These are phyloP conservation scores for Fukomys damarensis DNA, from an alignment of 2,113 vertebrate species.

Conservation along the genomic window DNA sequence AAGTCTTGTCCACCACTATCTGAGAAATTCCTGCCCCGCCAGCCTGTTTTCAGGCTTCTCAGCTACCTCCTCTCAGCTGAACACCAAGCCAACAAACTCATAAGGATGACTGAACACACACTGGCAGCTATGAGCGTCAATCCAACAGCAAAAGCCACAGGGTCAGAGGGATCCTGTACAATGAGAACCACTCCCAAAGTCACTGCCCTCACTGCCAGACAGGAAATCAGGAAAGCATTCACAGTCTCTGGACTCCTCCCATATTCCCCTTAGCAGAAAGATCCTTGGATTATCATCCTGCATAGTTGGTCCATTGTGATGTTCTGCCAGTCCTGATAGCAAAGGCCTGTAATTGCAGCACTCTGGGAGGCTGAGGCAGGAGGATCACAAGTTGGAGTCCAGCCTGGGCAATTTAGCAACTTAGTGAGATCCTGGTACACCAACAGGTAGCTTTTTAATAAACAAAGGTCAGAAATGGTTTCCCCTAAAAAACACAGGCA, in stretches of 20 bases:
- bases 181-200: background rate
- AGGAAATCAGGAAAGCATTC: background rate
- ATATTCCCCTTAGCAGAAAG: background rate
- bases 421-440: too few relatives aligned
- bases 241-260: too few relatives aligned
- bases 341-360: too few relatives aligned
- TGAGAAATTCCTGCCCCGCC: accelerated
- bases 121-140: accelerated
- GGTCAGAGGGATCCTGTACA: accelerated
- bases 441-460: too few relatives aligned
- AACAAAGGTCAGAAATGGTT: too few relatives aligned
- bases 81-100: too few relatives aligned
- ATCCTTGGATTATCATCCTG: accelerated
- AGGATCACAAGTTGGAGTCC: too few relatives aligned
- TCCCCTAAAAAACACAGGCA: too few relatives aligned
- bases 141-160: background rate
- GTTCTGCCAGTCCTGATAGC: too few relatives aligned
- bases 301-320: background rate
- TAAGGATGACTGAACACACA: accelerated
- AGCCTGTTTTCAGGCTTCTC: too few relatives aligned
- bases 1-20: accelerated
- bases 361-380: too few relatives aligned
- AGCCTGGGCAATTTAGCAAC: too few relatives aligned
- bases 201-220: background rate
- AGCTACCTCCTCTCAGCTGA: accelerated